phyloP scores from a whole-genome alignment of 1,140 invertebrate species.

The Ips nitidus region DNA sequence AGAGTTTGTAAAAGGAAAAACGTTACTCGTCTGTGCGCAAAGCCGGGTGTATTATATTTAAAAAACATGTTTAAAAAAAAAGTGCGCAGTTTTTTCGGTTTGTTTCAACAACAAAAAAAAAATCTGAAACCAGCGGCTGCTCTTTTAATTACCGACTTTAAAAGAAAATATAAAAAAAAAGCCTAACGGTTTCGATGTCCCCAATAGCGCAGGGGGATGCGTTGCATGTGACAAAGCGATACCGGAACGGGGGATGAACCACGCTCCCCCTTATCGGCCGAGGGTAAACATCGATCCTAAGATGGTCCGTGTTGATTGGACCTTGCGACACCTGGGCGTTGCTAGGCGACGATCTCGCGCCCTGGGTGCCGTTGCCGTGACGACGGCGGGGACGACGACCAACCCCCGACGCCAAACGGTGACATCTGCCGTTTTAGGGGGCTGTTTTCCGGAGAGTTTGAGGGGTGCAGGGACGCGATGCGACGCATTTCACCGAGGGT shows the following conservation, averaged over 20 bases:
- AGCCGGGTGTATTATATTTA: too few relatives aligned
- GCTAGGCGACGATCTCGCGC: constrained; percentile 45
- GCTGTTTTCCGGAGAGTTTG: constrained; percentile 14
- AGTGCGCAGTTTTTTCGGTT: too few relatives aligned
- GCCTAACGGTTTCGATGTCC: not conserved
- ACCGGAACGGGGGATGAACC: not conserved
- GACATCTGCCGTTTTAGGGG: constrained; percentile 30
- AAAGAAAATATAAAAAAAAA: not conserved
- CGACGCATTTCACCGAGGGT: not conserved
- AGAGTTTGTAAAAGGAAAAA: too few relatives aligned
- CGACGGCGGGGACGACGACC: constrained; percentile 14
- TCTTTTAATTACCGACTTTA: not conserved
- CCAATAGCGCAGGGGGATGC: not conserved
- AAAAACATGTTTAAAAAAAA: too few relatives aligned
- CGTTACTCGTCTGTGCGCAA: not conserved
- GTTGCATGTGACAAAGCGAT: constrained; percentile 23
- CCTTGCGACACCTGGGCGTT: constrained; percentile 51
- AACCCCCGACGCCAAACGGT: constrained; percentile 23
- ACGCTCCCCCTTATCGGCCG: constrained; percentile 6
- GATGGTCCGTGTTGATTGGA: constrained; percentile 52
- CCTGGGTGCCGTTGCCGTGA: constrained; percentile 28
- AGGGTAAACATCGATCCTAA: constrained; percentile 51
- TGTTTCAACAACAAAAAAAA: not conserved
- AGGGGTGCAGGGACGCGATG: not conserved
- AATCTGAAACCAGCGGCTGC: not conserved